Evolutionary conservation across 2,113 vertebrate species (phyloP).

Genomic region (Tiliqua scincoides): DNA sequence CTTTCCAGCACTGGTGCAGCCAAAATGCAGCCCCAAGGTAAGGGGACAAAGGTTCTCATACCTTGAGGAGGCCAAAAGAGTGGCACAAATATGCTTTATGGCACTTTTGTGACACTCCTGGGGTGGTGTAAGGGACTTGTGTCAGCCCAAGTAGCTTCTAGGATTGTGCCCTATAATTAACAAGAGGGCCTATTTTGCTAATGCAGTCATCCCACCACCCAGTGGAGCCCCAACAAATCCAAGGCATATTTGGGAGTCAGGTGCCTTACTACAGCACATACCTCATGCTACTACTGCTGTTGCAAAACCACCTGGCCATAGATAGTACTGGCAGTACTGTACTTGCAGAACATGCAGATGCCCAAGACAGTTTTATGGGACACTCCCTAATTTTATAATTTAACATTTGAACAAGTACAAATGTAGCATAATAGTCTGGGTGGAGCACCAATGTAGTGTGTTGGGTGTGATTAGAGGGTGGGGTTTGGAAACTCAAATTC

Average conservation of each 20-base stretch:
- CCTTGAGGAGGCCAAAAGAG: too few relatives aligned
- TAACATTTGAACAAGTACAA: not conserved
- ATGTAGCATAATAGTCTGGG: not conserved
- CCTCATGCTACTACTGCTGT: not conserved
- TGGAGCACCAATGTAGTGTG: not conserved
- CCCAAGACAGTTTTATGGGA: not conserved
- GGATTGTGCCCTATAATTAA: too few relatives aligned
- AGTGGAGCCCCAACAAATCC: not conserved
- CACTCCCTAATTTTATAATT: not conserved
- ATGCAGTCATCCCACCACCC: not conserved
- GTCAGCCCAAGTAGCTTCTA: too few relatives aligned
- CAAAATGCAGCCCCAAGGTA: too few relatives aligned
- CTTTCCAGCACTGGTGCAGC: too few relatives aligned
- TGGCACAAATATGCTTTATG: too few relatives aligned
- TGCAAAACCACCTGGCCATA: not conserved
- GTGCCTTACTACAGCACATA: not conserved
- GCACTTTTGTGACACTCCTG: too few relatives aligned
- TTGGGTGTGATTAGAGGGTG: not conserved
- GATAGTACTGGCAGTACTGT: too few relatives aligned
- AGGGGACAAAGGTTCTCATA: too few relatives aligned
- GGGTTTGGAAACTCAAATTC: not conserved
- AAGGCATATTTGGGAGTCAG: not conserved
- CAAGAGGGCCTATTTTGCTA: too few relatives aligned
- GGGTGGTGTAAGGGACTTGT: too few relatives aligned
- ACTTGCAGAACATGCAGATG: not conserved